Percentiles rank a stretch among this genome's conserved stretches.
These are phyloP conservation scores for Semotilus atromaculatus DNA, from an alignment of 2,797 vertebrate species.

Conservation along the genomic window DNA sequence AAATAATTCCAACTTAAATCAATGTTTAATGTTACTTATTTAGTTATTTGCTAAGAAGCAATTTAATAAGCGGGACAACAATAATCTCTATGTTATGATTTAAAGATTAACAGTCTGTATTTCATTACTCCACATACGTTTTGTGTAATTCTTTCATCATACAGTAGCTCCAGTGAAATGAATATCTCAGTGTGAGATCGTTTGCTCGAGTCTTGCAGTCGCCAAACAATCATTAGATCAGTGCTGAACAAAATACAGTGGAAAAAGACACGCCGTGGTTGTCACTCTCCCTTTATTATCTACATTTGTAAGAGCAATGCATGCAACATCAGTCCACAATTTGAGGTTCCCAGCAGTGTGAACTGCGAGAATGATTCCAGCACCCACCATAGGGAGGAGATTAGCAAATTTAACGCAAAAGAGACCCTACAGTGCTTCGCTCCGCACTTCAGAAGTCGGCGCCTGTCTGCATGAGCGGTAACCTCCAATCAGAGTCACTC, in stretches of 20 bases:
- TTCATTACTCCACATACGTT: background rate
- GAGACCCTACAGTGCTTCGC: conserved; percentile 8
- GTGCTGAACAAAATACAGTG: conserved; percentile 13
- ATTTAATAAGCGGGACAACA: background rate
- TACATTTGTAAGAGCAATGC: background rate
- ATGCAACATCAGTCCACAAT: conserved; percentile 4
- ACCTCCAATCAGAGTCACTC: conserved; percentile 38
- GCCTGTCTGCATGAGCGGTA: conserved; percentile 21
- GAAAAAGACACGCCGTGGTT: background rate
- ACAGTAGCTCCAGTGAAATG: background rate
- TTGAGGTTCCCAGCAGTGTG: background rate
- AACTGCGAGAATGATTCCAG: background rate
- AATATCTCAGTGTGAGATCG: background rate
- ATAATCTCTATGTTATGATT: conserved; percentile 9
- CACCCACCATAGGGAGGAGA: conserved; percentile 3
- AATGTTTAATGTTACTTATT: background rate
- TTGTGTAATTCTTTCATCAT: background rate
- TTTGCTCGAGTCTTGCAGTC: background rate
- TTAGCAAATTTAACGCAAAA: conserved; percentile 27
- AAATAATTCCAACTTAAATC: background rate
- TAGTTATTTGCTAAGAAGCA: background rate
- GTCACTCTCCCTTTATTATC: background rate
- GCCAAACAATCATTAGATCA: background rate
- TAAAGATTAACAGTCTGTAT: conserved; percentile 1
- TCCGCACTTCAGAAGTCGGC: conserved; percentile 23